Percentiles rank a stretch among this genome's conserved stretches.
Evolutionary conservation across 2,797 vertebrate species (phyloP).

Genomic region (Bradypus variegatus): DNA sequence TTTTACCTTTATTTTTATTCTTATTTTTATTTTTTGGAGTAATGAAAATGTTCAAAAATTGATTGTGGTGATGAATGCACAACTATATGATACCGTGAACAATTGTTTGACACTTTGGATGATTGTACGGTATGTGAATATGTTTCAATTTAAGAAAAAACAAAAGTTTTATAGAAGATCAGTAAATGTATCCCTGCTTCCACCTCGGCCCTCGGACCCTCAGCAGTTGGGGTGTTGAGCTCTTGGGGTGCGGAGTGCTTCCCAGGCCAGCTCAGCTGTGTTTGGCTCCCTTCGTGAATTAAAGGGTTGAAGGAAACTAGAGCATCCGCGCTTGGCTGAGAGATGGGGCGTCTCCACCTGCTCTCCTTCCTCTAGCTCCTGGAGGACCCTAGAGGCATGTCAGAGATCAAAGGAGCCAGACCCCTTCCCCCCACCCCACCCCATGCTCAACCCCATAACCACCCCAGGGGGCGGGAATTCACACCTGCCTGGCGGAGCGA

Average conservation of each 20-base stretch:
- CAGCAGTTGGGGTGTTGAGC: too few relatives aligned
- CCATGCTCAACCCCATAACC: constrained; percentile 45
- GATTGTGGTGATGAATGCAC: too few relatives aligned
- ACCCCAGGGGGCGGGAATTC: constrained; percentile 73
- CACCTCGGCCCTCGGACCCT: too few relatives aligned
- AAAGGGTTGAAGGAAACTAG: constrained; percentile 42
- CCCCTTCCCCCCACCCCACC: background rate
- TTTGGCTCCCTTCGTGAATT: constrained; percentile 60
- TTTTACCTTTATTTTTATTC: too few relatives aligned
- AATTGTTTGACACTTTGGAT: too few relatives aligned
- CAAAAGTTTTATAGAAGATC: too few relatives aligned
- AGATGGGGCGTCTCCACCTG: constrained; percentile 71
- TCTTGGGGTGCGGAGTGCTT: background rate
- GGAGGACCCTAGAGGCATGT: constrained; percentile 69
- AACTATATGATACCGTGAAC: too few relatives aligned
- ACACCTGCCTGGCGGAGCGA: constrained; percentile 70
- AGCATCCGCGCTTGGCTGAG: constrained; percentile 71
- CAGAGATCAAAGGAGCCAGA: constrained; percentile 76
- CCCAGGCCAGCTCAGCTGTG: constrained; percentile 41
- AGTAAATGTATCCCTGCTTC: too few relatives aligned
- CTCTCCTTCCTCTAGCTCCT: constrained; percentile 62
- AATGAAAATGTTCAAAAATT: too few relatives aligned
- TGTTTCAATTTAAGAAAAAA: too few relatives aligned
- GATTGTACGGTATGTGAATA: too few relatives aligned
- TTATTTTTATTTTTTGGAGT: too few relatives aligned